Evolutionary conservation across 2,888 invertebrate genomes (phyloP).

Genomic region (Epinotia nisella): DNA sequence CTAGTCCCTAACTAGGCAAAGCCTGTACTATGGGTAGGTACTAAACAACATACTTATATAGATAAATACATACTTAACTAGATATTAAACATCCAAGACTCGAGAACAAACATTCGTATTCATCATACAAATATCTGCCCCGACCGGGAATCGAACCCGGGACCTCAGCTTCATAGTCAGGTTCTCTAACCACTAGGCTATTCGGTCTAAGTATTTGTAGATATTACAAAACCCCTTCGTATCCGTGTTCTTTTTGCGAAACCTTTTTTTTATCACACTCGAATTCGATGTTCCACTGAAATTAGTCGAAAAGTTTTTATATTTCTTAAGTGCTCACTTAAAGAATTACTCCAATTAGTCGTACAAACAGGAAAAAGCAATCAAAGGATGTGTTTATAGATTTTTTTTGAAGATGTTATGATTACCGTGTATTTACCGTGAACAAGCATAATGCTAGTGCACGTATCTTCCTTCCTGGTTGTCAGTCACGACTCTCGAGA

Average conservation of each 20-base stretch:
- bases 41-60: too few species aligned
- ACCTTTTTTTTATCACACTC: background rate
- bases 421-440: conserved; percentile 2
- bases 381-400: background rate
- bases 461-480: conserved; percentile 2
- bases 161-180: too few species aligned
- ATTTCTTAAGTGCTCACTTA: background rate
- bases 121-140: too few species aligned
- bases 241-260: background rate
- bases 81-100: too few species aligned
- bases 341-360: background rate
- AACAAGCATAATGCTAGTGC: background rate
- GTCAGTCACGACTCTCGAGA: background rate
- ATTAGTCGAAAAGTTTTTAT: background rate
- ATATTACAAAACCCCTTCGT: background rate
- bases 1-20: too few species aligned
- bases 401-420: background rate
- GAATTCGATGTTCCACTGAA: background rate
- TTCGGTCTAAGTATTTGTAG: too few species aligned
- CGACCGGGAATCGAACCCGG: too few species aligned
- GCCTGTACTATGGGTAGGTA: too few species aligned
- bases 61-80: too few species aligned
- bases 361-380: background rate
- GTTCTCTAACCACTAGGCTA: too few species aligned
- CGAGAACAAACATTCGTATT: too few species aligned